phyloP scores from a whole-genome alignment of 92 coral and sea anemone species.

The Porites lobata region DNA sequence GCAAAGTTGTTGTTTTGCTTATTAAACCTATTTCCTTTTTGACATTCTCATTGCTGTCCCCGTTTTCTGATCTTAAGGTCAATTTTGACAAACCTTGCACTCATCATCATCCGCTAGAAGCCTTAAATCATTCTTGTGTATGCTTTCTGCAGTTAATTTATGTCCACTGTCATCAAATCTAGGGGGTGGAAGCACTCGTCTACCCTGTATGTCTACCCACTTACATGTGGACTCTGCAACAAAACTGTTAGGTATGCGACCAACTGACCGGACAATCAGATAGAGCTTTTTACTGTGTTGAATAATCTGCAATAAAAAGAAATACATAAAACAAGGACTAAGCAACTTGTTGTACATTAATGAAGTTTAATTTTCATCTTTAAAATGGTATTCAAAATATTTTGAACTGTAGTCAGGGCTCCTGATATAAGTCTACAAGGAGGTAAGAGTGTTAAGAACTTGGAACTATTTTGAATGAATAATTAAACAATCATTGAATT shows the following conservation, averaged over 20 bases:
- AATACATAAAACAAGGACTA: not conserved
- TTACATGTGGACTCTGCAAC: constrained; percentile 92
- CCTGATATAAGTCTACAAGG: too few species aligned
- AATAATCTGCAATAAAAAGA: constrained; percentile 65
- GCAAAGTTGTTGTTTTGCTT: too few species aligned
- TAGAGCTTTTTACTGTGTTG: constrained; percentile 77
- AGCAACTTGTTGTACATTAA: not conserved
- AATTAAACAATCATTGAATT: too few species aligned
- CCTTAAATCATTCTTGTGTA: constrained; percentile 94
- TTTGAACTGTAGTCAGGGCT: too few species aligned
- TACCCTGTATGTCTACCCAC: constrained; percentile 92
- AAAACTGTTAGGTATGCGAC: constrained; percentile 92
- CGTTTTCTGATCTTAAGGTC: too few species aligned
- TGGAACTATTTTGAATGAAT: too few species aligned
- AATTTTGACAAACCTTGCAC: too few species aligned
- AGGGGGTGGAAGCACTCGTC: constrained; percentile 87
- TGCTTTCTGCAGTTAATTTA: constrained; percentile 72
- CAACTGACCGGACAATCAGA: constrained; percentile 88
- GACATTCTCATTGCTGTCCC: too few species aligned
- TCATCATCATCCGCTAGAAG: constrained; percentile 96
- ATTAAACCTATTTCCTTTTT: too few species aligned
- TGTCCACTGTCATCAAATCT: constrained; percentile 85
- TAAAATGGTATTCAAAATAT: too few species aligned
- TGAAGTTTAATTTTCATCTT: too few species aligned
- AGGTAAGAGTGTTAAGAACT: too few species aligned